Evolutionary conservation across 2,797 vertebrate species (phyloP).

Genomic region (Falco berigora): DNA sequence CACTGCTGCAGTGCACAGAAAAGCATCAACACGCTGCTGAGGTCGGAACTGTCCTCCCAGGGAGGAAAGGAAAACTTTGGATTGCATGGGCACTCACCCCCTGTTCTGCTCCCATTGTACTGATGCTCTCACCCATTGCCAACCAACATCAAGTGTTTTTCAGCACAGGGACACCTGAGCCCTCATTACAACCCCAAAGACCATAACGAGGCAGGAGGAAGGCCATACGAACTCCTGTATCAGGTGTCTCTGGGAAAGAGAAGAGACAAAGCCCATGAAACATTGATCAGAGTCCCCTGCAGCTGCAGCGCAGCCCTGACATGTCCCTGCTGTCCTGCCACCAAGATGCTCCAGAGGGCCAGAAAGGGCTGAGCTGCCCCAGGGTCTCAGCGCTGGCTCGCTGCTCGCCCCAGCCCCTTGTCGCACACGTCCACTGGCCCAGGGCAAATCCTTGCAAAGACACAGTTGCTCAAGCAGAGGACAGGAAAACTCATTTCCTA

Average conservation of each 20-base stretch:
- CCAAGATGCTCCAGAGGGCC: background rate
- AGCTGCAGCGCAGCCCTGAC: background rate
- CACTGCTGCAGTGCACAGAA: background rate
- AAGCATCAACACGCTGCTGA: accelerated
- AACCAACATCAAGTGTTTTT: background rate
- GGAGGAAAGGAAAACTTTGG: background rate
- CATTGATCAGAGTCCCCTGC: background rate
- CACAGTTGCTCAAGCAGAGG: background rate
- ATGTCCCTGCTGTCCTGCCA: accelerated
- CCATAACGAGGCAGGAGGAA: conserved; percentile 20
- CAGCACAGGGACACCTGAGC: background rate
- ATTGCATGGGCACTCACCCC: background rate
- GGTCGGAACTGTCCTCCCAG: accelerated
- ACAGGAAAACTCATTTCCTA: background rate
- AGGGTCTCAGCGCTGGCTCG: accelerated
- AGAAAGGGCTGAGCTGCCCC: background rate
- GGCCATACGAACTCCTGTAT: background rate
- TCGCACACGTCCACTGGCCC: accelerated
- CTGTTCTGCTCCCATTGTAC: background rate
- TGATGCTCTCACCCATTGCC: background rate
- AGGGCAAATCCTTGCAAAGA: background rate
- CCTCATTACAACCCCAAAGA: conserved; percentile 63
- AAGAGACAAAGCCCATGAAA: conserved; percentile 48
- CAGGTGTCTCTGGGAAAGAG: background rate
- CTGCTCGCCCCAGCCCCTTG: accelerated